Evolutionary conservation across 92 coral and sea anemone genomes (phyloP), one percentile per base, ranked within the genome.

Genomic region (Chrysogorgia sp.): DNA sequence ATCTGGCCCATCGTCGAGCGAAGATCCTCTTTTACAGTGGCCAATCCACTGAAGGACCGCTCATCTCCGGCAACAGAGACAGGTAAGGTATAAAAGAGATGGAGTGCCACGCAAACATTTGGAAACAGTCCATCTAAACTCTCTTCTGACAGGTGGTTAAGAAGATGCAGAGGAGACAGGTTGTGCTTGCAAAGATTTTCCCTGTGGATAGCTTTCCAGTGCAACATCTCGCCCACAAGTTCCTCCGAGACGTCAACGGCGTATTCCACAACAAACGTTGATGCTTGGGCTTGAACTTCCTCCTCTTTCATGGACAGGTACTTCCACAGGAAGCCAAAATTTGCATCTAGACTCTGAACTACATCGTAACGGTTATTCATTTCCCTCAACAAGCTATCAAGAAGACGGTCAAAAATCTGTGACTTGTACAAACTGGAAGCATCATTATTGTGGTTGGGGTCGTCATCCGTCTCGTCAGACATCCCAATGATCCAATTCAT

Each of bases 311-410:
- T 45, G 9, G 52, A 45, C 9, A 45, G 52, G 52, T 45, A 45
- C 52, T 45, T 45, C 52, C 52, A 45, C 19, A 45, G 52, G 19
- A 45, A 45, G 9, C 10, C 52, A 19, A 45, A 45, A 9, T 45
- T 45, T 19, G 19, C 52, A 9, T 45, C 52, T 19, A 45, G 52
- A 45, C 52, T 9, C 19, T 19, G 67, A 60, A 60, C 34, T 26
- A 26, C 67, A 60, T 25, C 34, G 67, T 60, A 60, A 26, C 67
- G 67, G 67, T 60, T 60, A 25, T 20, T 60, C 67, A 60, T 60
- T 60, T 60, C 67, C 31, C 7, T 60, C 67, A 60, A 26, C 67
- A 60, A 60, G n/a, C 67, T 60, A 20, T 60, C 8, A 24, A 60
- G 10, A 60, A 56, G 62, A n/a, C 62, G 24, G 23, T 56, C 21